Evolutionary conservation across 2,113 vertebrate species (phyloP).

Genomic region (Nothoprocta pentlandii): DNA sequence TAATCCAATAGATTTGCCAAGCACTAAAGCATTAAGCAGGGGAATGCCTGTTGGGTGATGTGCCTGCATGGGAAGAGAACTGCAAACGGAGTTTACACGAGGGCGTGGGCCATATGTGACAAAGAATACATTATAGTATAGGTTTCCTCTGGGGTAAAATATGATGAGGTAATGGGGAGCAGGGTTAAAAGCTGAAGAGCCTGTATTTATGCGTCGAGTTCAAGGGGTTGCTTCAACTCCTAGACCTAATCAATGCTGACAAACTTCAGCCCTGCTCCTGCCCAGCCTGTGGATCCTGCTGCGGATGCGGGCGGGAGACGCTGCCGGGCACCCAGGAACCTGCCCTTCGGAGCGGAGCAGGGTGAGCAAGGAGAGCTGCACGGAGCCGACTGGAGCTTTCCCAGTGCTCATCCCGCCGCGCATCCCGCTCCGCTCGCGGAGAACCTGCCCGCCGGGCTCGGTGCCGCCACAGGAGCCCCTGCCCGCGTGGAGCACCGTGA

Average conservation of each 20-base stretch:
- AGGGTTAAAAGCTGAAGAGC: slow-evolving; percentile 59
- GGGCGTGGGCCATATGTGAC: slow-evolving; percentile 49
- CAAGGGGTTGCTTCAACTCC: slow-evolving; percentile 56
- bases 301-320: background rate
- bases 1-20: slow-evolving; percentile 63
- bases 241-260: background rate
- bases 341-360: no score
- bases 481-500: background rate
- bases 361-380: no score
- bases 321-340: background rate
- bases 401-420: no score
- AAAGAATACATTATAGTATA: slow-evolving; percentile 61
- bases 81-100: slow-evolving; percentile 59
- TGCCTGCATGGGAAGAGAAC: slow-evolving; percentile 55
- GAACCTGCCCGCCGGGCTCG: no score
- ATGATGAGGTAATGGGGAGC: slow-evolving; percentile 64
- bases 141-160: slow-evolving; percentile 66
- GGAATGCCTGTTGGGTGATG: slow-evolving; percentile 43
- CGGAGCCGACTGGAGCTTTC: no score
- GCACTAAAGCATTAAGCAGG: slow-evolving; percentile 50
- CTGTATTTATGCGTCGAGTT: slow-evolving; percentile 50
- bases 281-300: background rate
- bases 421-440: no score
- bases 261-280: slow-evolving; percentile 13
- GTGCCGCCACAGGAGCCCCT: no score